Conservation (phyloP, 2,888 invertebrate genomes). For the Diogma glabrata region DNA sequence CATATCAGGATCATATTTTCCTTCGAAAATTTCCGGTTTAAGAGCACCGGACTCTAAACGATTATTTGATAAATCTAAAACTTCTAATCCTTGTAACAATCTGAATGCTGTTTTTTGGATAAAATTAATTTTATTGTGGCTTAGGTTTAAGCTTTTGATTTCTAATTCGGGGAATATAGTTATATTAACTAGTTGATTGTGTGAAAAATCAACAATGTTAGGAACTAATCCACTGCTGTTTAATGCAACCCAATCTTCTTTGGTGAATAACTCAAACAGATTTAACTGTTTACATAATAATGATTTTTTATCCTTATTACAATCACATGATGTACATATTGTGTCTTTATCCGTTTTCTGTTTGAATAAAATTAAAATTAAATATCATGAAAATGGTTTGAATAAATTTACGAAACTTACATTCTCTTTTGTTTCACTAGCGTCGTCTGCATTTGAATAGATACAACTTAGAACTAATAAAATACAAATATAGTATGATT, state of each 20-base stretch:
- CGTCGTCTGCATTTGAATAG: conserved; percentile 1
- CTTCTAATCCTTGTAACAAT: conserved; percentile 46
- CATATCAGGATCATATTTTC: conserved; percentile 23
- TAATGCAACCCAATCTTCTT: conserved; percentile 42
- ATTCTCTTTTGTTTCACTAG: neutral
- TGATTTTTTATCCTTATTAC: conserved; percentile 33
- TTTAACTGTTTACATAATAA: conserved; percentile 44
- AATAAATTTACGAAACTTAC: too few species aligned
- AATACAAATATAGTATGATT: neutral
- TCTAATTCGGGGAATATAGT: conserved; percentile 29
- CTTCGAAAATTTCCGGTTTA: conserved; percentile 55
- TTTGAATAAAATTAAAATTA: conserved; percentile 1
- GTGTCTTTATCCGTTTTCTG: conserved; percentile 17
- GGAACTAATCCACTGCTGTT: conserved; percentile 19
- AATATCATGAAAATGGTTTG: too few species aligned
- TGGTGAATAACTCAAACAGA: conserved; percentile 40
- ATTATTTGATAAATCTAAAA: conserved; percentile 59
- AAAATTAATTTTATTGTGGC: conserved; percentile 47
- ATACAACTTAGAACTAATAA: neutral
- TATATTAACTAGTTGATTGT: conserved; percentile 26
- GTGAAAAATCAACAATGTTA: conserved; percentile 27
- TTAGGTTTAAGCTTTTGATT: conserved; percentile 44
- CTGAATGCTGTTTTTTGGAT: conserved; percentile 52
- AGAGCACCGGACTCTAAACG: conserved; percentile 47
- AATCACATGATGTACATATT: conserved; percentile 44